phyloP scores from a whole-genome alignment of 2,113 vertebrate species.

The Rhynchomys soricoides region DNA sequence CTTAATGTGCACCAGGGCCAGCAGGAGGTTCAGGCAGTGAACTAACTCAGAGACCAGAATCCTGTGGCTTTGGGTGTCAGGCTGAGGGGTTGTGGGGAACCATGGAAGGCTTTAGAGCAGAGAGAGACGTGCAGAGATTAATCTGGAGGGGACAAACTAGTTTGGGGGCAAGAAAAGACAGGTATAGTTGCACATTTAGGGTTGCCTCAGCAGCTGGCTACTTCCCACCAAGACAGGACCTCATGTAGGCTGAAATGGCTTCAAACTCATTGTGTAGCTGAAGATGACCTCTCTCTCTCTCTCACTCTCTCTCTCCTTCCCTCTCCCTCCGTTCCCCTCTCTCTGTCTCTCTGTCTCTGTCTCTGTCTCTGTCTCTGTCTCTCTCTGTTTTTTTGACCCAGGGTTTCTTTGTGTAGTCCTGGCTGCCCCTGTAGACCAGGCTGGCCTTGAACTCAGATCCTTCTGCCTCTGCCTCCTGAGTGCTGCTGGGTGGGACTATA shows the following conservation, averaged over 20 bases:
- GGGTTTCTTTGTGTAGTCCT: not conserved
- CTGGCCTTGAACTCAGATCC: not conserved
- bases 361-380: too few species aligned
- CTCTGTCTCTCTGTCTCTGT: too few species aligned
- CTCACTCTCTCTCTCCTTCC: too few species aligned
- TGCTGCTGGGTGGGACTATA: not conserved
- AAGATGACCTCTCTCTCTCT: too few species aligned
- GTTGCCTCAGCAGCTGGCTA: not conserved
- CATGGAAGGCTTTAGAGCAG: not conserved
- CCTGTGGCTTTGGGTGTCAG: not conserved
- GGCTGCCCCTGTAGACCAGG: not conserved
- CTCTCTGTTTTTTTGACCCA: not conserved
- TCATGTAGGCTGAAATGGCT: not conserved
- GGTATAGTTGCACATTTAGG: not conserved
- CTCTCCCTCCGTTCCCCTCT: too few species aligned
- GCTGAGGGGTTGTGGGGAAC: not conserved
- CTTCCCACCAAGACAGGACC: not conserved
- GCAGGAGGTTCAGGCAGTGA: not conserved
- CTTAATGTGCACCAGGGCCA: not conserved
- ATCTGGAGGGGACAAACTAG: not conserved
- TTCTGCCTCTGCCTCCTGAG: not conserved
- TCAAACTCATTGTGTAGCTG: not conserved
- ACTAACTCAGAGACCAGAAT: not conserved
- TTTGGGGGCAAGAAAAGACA: not conserved
- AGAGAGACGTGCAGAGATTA: not conserved